phyloP scores from a whole-genome alignment of 2,888 invertebrate species.

The Mesorhabditis belari region DNA sequence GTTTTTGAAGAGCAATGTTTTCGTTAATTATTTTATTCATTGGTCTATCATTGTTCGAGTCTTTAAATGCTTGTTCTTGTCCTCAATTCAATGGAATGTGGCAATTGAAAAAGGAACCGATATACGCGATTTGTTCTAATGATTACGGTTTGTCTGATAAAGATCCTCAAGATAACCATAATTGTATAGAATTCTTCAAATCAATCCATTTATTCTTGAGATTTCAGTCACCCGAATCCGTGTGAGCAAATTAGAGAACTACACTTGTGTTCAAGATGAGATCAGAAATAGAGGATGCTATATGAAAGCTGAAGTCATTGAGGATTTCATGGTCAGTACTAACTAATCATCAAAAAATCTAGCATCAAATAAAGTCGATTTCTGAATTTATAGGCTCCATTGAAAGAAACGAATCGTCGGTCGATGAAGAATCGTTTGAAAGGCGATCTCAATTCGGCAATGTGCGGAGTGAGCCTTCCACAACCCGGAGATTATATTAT shows the following conservation, averaged over 20 bases:
- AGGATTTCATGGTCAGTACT: neutral
- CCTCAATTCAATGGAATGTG: too few species aligned
- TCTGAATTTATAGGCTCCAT: neutral
- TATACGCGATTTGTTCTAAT: too few species aligned
- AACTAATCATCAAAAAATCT: too few species aligned
- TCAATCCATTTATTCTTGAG: neutral
- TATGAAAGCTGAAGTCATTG: neutral
- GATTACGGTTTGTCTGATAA: too few species aligned
- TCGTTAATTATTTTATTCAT: too few species aligned
- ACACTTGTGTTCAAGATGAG: neutral
- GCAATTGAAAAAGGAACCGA: too few species aligned
- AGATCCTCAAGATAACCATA: too few species aligned
- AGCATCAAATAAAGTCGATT: neutral
- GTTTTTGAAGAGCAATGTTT: too few species aligned
- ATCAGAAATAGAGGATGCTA: neutral
- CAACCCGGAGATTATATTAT: neutral
- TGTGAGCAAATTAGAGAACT: neutral
- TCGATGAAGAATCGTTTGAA: neutral
- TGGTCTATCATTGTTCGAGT: too few species aligned
- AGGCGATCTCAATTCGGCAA: neutral
- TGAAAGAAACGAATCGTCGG: neutral
- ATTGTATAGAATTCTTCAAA: too few species aligned
- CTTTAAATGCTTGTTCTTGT: too few species aligned
- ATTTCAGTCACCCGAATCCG: neutral
- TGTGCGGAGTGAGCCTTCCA: neutral